These are phyloP conservation scores for Pandemis cinnamomeana DNA, from an alignment of 2,888 invertebrate genomes.

Conservation along the genomic window DNA sequence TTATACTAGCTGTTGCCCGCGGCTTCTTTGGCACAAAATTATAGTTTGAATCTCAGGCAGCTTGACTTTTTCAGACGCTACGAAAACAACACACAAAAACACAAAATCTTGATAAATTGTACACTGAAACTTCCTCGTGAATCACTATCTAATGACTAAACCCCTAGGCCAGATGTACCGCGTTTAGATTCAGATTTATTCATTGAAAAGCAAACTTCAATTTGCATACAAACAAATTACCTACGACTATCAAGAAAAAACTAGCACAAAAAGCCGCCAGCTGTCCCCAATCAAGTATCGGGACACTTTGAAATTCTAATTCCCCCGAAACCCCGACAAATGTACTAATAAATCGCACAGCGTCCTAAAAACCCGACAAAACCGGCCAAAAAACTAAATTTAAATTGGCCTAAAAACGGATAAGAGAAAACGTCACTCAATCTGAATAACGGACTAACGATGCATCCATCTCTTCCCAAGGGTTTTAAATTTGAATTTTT, in stretches of 20 bases:
- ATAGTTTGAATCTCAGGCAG: too few relatives aligned
- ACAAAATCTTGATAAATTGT: too few relatives aligned
- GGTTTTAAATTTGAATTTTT: slow-evolving; percentile 73
- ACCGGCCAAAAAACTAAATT: slow-evolving; percentile 68
- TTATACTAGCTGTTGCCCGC: too few relatives aligned
- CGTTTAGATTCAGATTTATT: slow-evolving; percentile 9
- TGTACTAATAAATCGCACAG: slow-evolving; percentile 68
- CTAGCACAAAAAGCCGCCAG: slow-evolving; percentile 48
- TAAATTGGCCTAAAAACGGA: slow-evolving; percentile 58
- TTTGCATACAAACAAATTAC: slow-evolving; percentile 9
- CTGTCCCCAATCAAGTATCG: slow-evolving; percentile 47
- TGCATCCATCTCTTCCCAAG: slow-evolving; percentile 72
- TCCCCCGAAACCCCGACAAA: slow-evolving; percentile 63
- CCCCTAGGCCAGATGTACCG: neutral
- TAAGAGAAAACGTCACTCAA: slow-evolving; percentile 69
- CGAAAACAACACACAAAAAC: too few relatives aligned
- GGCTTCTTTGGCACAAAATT: too few relatives aligned
- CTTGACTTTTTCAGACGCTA: too few relatives aligned
- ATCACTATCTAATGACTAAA: too few relatives aligned
- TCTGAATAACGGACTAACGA: slow-evolving; percentile 75
- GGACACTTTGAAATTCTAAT: slow-evolving; percentile 48
- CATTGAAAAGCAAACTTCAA: slow-evolving; percentile 2
- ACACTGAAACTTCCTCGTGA: too few relatives aligned
- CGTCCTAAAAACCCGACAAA: slow-evolving; percentile 72
- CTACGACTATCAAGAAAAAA: slow-evolving; percentile 16